phyloP scores from a whole-genome alignment of 2,797 vertebrate species.

The Pangasius djambal region DNA sequence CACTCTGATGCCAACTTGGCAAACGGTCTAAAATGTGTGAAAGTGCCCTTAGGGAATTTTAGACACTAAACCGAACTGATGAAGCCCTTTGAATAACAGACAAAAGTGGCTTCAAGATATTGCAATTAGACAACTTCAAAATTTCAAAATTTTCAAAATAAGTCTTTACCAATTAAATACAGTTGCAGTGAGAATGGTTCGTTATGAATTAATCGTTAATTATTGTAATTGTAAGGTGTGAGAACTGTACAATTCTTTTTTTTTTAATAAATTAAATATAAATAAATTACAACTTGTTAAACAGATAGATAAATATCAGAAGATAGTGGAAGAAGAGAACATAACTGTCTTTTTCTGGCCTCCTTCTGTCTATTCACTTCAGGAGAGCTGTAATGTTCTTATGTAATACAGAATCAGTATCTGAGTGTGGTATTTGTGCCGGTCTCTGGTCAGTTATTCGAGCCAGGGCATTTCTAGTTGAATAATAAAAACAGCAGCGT shows the following conservation, averaged over 20 bases:
- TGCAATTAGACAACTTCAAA: background rate
- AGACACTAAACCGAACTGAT: background rate
- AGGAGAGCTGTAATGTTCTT: conserved; percentile 46
- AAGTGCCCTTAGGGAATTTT: background rate
- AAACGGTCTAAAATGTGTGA: conserved; percentile 2
- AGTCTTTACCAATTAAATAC: background rate
- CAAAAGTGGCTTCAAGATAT: background rate
- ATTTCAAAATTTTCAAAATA: background rate
- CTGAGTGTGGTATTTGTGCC: background rate
- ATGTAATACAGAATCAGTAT: conserved; percentile 28
- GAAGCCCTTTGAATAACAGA: background rate
- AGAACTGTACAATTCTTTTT: conserved; percentile 47
- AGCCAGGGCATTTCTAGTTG: background rate
- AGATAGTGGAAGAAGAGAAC: conserved; percentile 53
- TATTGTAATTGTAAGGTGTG: background rate
- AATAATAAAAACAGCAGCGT: conserved; percentile 36
- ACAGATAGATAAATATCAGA: conserved; percentile 51
- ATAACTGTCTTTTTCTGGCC: conserved; percentile 57
- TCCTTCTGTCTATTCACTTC: conserved; percentile 53
- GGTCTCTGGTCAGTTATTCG: background rate
- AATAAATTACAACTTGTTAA: conserved; percentile 10
- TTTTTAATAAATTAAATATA: conserved; percentile 3
- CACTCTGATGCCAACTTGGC: background rate
- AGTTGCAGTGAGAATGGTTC: background rate
- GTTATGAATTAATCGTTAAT: background rate